Evolutionary conservation across 1,140 invertebrate genomes (phyloP).

Genomic region (Zaprionus lachaisei): DNA sequence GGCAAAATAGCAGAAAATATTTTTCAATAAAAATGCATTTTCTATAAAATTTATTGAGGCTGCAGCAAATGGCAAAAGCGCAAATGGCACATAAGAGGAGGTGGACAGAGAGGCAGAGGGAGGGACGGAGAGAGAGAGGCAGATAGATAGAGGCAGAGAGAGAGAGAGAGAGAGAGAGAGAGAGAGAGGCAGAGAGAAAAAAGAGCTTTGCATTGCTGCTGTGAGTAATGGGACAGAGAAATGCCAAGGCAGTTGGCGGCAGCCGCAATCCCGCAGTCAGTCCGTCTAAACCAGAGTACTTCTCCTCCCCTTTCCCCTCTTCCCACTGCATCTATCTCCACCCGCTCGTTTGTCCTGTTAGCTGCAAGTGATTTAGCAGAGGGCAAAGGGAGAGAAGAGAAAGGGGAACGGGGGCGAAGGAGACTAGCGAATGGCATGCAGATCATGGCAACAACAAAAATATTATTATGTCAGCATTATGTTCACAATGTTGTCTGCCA

Average conservation of each 20-base stretch:
- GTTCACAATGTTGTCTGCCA: slow-evolving; percentile 79
- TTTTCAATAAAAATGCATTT: slow-evolving; percentile 78
- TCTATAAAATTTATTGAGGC: slow-evolving; percentile 69
- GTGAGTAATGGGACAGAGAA: slow-evolving; percentile 80
- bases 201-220: slow-evolving; percentile 56
- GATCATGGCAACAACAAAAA: slow-evolving; percentile 76
- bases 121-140: neutral
- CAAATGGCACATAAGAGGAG: neutral
- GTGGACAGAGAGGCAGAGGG: neutral
- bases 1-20: slow-evolving; percentile 60
- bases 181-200: neutral
- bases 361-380: slow-evolving; percentile 41
- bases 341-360: slow-evolving; percentile 13
- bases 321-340: neutral
- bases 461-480: slow-evolving; percentile 82
- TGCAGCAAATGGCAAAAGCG: slow-evolving; percentile 43
- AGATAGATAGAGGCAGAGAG: neutral
- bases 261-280: slow-evolving; percentile 20
- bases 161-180: neutral
- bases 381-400: neutral
- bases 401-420: slow-evolving; percentile 5
- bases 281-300: neutral
- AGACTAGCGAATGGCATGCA: slow-evolving; percentile 54
- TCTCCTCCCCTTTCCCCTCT: neutral
- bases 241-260: slow-evolving; percentile 65